A percentile compares a stretch with the other conserved stretches of the same genome.
These are phyloP conservation scores for Liodrosophila aerea DNA, from an alignment of 2,888 invertebrate species.

Conservation along the genomic window DNA sequence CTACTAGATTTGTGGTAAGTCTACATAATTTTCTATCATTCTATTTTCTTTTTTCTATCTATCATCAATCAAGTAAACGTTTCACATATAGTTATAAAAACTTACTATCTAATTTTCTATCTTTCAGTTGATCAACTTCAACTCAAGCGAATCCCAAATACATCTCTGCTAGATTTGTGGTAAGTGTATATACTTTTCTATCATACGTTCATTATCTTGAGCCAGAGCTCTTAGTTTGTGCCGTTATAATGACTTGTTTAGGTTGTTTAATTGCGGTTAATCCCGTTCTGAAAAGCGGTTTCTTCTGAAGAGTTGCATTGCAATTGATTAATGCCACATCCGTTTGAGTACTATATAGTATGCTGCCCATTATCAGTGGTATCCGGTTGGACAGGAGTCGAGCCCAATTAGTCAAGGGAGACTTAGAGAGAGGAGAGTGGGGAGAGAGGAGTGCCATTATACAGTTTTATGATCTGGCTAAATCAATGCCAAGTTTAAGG, in stretches of 20 bases:
- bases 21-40: no score
- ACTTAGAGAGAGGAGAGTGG: background rate
- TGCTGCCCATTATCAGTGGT: conserved; percentile 32
- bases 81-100: no score
- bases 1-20: no score
- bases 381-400: conserved; percentile 1
- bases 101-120: no score
- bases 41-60: no score
- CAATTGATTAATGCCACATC: conserved; percentile 45
- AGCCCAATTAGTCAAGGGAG: no score
- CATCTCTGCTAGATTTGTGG: no score
- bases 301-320: conserved; percentile 53
- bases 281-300: conserved; percentile 58
- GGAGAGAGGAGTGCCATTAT: background rate
- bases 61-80: no score
- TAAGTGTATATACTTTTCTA: no score
- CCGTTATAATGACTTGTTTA: conserved; percentile 33
- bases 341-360: conserved; percentile 35
- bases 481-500: conserved; percentile 72
- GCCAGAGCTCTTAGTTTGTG: background rate
- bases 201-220: no score
- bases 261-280: conserved; percentile 29
- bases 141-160: no score
- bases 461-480: conserved; percentile 7
- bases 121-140: no score